phyloP scores from a whole-genome alignment of 2,888 invertebrate genomes.

The Eristalinus sepulchralis region DNA sequence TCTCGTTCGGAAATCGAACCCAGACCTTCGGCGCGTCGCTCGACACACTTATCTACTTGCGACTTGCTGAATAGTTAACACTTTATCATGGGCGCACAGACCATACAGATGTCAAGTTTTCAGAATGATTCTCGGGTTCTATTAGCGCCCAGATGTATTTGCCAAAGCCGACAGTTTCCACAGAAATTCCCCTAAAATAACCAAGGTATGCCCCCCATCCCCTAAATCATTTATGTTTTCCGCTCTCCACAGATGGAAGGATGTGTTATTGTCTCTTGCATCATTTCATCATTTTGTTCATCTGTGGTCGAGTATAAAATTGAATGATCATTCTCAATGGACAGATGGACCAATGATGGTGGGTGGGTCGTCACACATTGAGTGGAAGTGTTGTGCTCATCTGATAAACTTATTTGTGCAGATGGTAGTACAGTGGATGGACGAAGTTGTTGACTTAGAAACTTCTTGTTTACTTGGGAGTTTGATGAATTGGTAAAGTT shows the following conservation, averaged over 20 bases:
- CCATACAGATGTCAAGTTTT: too few species aligned
- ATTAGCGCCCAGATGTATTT: too few species aligned
- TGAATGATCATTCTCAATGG: neutral
- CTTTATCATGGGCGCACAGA: too few species aligned
- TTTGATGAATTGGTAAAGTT: too few species aligned
- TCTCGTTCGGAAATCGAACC: too few species aligned
- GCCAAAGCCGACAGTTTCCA: too few species aligned
- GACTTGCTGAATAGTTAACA: too few species aligned
- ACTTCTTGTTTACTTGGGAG: neutral
- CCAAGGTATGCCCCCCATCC: too few species aligned
- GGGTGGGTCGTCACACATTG: neutral
- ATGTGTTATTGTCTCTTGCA: neutral
- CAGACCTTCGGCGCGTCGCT: too few species aligned
- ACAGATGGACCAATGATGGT: neutral
- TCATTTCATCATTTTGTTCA: neutral
- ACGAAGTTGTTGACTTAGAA: neutral
- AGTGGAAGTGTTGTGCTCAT: neutral
- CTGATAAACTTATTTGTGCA: neutral
- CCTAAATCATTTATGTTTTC: neutral
- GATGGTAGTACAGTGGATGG: neutral
- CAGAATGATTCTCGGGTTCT: too few species aligned
- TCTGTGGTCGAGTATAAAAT: neutral
- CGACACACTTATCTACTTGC: too few species aligned
- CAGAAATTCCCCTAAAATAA: too few species aligned
- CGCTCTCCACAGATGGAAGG: neutral